phyloP scores from a whole-genome alignment of 2,797 vertebrate genomes.

The Cossypha caffra region DNA sequence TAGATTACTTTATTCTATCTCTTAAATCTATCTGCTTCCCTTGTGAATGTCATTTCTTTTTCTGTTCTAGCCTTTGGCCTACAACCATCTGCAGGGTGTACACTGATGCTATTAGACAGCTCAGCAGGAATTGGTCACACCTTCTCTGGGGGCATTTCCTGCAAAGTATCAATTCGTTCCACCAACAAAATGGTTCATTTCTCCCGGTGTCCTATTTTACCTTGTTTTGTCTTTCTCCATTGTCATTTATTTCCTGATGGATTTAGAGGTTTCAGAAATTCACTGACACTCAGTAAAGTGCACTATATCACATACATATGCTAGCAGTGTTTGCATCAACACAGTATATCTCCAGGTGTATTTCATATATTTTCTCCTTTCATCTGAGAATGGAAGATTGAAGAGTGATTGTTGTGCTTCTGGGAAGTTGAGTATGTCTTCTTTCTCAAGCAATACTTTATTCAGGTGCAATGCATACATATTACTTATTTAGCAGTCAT shows the following conservation, averaged over 20 bases:
- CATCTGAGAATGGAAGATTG: neutral
- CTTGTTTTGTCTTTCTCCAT: slow-evolving; percentile 34
- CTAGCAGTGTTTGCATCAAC: neutral
- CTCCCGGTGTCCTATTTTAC: slow-evolving; percentile 38
- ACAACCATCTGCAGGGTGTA: slow-evolving; percentile 14
- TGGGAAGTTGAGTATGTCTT: neutral
- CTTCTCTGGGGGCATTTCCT: slow-evolving; percentile 48
- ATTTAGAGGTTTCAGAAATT: slow-evolving; percentile 19
- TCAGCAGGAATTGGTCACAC: slow-evolving; percentile 43
- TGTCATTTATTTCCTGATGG: slow-evolving; percentile 40
- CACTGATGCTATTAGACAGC: slow-evolving; percentile 33
- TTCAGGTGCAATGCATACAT: neutral
- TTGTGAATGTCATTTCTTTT: slow-evolving; percentile 10
- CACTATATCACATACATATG: neutral
- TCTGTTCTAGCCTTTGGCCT: slow-evolving; percentile 42
- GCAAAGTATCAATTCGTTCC: slow-evolving; percentile 59
- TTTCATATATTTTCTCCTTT: neutral
- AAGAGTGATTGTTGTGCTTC: neutral
- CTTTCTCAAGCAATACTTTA: neutral
- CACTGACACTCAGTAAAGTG: neutral
- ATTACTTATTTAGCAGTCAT: slow-evolving; percentile 27
- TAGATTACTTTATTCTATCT: neutral
- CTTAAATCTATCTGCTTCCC: neutral
- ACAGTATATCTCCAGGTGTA: neutral
- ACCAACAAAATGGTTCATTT: slow-evolving; percentile 57